phyloP scores from a whole-genome alignment of 2,113 vertebrate genomes.

The Mastomys natalensis region DNA sequence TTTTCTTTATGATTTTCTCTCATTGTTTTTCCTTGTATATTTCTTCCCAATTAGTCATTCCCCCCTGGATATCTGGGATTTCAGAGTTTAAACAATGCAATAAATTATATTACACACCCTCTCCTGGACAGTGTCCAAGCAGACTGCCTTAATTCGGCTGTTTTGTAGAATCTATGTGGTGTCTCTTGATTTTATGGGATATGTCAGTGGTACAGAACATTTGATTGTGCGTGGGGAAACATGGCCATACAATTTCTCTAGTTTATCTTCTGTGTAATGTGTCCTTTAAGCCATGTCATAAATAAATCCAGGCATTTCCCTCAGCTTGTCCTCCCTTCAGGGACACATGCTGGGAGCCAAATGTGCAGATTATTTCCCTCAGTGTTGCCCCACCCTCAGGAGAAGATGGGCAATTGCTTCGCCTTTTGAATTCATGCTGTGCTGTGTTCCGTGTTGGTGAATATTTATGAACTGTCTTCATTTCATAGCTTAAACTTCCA shows the following conservation, averaged over 20 bases:
- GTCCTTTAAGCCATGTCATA: conserved; percentile 70
- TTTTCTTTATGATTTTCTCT: not conserved
- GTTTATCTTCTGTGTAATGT: conserved; percentile 80
- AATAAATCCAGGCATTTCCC: conserved; percentile 50
- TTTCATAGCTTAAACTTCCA: not conserved
- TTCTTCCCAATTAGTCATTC: not conserved
- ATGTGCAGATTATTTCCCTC: conserved; percentile 33
- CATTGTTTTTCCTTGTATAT: not conserved
- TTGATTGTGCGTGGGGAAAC: conserved; percentile 61
- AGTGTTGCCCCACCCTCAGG: not conserved
- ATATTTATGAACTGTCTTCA: conserved; percentile 21
- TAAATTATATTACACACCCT: conserved; percentile 48
- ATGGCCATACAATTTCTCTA: conserved; percentile 56
- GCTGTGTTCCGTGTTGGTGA: not conserved
- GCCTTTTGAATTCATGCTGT: conserved; percentile 1
- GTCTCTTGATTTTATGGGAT: conserved; percentile 68
- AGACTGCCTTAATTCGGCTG: conserved; percentile 44
- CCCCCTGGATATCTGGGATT: conserved; percentile 7
- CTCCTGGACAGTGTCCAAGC: conserved; percentile 43
- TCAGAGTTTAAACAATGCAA: conserved; percentile 26
- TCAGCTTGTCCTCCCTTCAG: conserved; percentile 17
- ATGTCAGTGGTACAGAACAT: conserved; percentile 50
- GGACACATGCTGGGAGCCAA: conserved; percentile 34
- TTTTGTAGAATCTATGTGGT: conserved; percentile 53
- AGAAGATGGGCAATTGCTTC: conserved; percentile 45